A percentile compares a stretch with the other conserved stretches of the same genome.
phyloP scores from a whole-genome alignment of 2,888 invertebrate species.

The Podabrus alpinus region DNA sequence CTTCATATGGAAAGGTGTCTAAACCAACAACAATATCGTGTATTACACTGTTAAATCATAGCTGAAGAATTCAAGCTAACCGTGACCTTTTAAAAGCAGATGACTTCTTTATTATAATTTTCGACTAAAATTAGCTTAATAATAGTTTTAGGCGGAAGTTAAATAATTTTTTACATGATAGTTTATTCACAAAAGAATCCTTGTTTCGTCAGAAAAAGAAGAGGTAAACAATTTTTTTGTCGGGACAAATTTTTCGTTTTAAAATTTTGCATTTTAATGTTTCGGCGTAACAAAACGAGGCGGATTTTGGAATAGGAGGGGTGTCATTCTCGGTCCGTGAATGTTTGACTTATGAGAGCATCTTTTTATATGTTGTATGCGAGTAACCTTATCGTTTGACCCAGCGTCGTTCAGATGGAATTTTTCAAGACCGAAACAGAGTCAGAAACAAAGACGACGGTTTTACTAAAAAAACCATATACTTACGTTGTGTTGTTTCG shows the following conservation, averaged over 20 bases:
- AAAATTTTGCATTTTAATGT: not conserved
- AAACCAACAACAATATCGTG: not conserved
- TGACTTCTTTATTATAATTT: not conserved
- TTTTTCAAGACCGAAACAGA: not conserved
- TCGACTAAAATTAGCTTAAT: not conserved
- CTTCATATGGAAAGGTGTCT: not conserved
- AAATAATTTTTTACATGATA: not conserved
- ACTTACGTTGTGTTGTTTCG: not conserved
- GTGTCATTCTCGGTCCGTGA: not conserved
- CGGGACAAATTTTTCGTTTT: too few relatives aligned
- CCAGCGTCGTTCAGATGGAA: not conserved
- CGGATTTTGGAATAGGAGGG: not conserved
- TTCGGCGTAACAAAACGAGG: not conserved
- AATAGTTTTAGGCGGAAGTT: not conserved
- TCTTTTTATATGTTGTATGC: not conserved
- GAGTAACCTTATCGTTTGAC: not conserved
- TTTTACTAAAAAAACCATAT: not conserved
- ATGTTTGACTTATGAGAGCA: not conserved
- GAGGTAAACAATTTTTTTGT: too few relatives aligned
- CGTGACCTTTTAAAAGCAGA: not conserved
- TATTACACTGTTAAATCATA: not conserved
- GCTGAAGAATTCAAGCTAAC: not conserved
- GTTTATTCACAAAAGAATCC: too few relatives aligned
- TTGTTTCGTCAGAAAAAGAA: too few relatives aligned
- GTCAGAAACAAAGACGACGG: not conserved